These are phyloP conservation scores for Urophycis tenuis DNA, from an alignment of 2,797 vertebrate genomes.

Conservation along the genomic window DNA sequence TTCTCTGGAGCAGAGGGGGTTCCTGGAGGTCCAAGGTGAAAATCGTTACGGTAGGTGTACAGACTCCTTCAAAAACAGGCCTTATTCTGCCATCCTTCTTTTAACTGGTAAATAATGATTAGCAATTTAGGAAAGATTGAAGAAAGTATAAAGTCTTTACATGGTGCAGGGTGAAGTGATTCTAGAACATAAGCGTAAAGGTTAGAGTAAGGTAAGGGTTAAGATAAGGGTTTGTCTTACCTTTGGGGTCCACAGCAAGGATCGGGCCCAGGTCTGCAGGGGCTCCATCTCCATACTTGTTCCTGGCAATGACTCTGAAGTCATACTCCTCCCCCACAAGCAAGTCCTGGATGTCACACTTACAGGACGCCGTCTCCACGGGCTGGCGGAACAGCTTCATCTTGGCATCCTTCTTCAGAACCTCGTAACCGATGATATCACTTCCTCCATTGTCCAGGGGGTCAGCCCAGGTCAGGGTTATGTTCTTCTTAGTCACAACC, in stretches of 20 bases:
- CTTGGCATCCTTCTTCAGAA: conserved; percentile 91
- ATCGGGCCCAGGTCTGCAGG: conserved; percentile 89
- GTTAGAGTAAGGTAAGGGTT: not conserved
- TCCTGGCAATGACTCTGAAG: conserved; percentile 92
- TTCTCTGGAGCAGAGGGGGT: conserved; percentile 91
- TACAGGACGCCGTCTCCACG: conserved; percentile 88
- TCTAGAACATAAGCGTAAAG: not conserved
- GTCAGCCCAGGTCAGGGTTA: conserved; percentile 92
- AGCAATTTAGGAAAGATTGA: not conserved
- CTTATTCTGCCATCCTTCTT: not conserved
- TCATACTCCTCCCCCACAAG: conserved; percentile 89
- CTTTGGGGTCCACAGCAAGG: conserved; percentile 89
- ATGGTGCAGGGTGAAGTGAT: not conserved
- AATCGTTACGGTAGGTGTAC: conserved; percentile 1
- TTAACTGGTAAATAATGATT: not conserved
- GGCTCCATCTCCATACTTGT: conserved; percentile 89
- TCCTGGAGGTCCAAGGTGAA: conserved; percentile 59
- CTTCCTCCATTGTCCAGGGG: conserved; percentile 94
- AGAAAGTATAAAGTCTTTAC: not conserved
- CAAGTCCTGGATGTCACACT: conserved; percentile 89
- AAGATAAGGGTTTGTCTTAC: conserved; percentile 57
- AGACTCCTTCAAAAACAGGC: not conserved
- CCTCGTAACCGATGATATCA: conserved; percentile 88
- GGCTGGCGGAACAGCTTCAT: conserved; percentile 96
- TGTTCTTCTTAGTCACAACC: conserved; percentile 90